Evolutionary conservation across 2,888 invertebrate species (phyloP), one percentile per base, ranked within the genome.

Genomic region (Hydrotaea diabolus): DNA sequence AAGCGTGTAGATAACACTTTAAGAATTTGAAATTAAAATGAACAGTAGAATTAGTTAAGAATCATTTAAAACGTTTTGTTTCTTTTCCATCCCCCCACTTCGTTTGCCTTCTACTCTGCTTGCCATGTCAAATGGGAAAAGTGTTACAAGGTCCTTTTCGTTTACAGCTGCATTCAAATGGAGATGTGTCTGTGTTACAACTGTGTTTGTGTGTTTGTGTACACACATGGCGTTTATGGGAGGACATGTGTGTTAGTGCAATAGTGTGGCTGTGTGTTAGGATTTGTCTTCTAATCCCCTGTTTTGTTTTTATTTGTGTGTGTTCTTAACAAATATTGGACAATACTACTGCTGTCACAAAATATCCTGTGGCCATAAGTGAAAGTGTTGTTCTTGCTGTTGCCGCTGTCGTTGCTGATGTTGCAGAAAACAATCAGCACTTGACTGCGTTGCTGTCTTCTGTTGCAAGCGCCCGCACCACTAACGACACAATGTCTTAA

Each of bases 111-210:
- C 7, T 39, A 8, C 9, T 13, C 39, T 39, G 7, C 39, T 15
- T 23, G n/a, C 15, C 13, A 15, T 31, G 26, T 66, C 19, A 66
- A 43, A 43, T 69, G 69, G 21, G 43, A 31, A 69, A 75, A 73
- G 73, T 81, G 66, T 81, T 77, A 81, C 80, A 77, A 81, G 77
- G 81, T 77, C 73, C 19, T 66, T 77, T 57, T 9, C 21, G 43
- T 69, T 46, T 69, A 46, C 1, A n/a, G 13, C 0, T n/a, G 49
- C 49, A 49, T 49, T 13, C 31, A 31, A 2, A 57, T 5, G 13
- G 1, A 9, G 43, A 49, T n/a, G 15, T 4, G 15, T n/a, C 1
- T n/a, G 49, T 49, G 49, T n/a, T n/a, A 49, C 49, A 49, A 49
- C 13, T 59, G 8, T 59, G 59, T 26, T 26, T 26, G 26, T 59